Evolutionary conservation across 2,113 vertebrate species (phyloP), one percentile per base, ranked within the genome.

Genomic region (Himantopus leucocephalus): DNA sequence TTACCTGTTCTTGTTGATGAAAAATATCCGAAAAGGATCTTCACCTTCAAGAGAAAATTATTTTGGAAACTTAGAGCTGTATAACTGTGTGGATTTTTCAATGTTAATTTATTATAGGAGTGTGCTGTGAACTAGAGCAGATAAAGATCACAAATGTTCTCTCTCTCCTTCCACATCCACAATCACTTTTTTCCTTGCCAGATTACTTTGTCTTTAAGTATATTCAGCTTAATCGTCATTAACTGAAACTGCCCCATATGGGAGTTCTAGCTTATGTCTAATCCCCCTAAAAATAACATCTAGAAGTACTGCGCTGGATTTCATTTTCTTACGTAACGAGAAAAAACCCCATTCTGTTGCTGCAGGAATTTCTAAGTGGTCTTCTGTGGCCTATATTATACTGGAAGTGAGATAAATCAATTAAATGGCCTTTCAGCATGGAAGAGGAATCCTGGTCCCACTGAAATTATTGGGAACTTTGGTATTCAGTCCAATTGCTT

Each of bases 351-450:
- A 21, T 95, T 78, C 48, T 74, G 13, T 72, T 90, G 35, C 83
- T 97, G 68, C 70, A 92, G 80, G 77, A 89, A 62, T 95, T 84
- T 84, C 60, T 86, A 68, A 92, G 53, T 73, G 70, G 60, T 63
- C 76, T 92, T 96, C 39, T 82, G 91, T 87, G 83, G 56, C 64
- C 77, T 81, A 5, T 66, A 30, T 91, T 66, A 7, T 78, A 64
- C 35, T 41, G 60, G 14, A 78, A 74, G 39, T 75, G 62, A 62
- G 71, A 89, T 78, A 89, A 97, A 92, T 87, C 89, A 89, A 37
- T 95, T 59, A 81, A 88, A 94, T 72, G 52, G 34, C 56, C 79
- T 86, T 94, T 88, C 72, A 81, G 27, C 43, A 13, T 91, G 43
- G 70, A 77, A 39, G 5, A 84, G 23, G 66, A 75, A 87, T 93